Conservation (phyloP, 2,888 invertebrate species). For the Thera obeliscata region DNA sequence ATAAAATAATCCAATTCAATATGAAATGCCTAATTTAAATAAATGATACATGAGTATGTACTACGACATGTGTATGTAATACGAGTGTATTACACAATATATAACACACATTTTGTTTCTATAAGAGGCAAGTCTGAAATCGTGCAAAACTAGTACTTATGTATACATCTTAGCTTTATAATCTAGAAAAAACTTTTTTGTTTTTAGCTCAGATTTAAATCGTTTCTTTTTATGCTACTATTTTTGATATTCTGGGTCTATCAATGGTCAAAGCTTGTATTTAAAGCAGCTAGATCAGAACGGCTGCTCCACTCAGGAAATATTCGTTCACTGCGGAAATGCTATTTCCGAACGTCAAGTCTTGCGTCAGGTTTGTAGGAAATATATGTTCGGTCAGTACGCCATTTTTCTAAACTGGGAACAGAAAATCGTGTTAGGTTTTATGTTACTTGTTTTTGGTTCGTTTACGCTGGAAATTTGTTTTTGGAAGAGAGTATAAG, state of each 20-base stretch:
- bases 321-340: neutral
- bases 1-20: too few relatives aligned
- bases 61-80: too few relatives aligned
- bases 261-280: neutral
- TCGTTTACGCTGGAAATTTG: neutral
- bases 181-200: too few relatives aligned
- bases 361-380: conserved; percentile 13
- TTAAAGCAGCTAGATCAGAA: neutral
- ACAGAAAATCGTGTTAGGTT: conserved; percentile 6
- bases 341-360: conserved; percentile 21
- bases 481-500: neutral
- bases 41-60: too few relatives aligned
- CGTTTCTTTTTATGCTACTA: too few relatives aligned
- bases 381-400: neutral
- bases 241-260: neutral
- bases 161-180: too few relatives aligned
- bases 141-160: too few relatives aligned
- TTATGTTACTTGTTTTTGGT: neutral
- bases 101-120: too few relatives aligned
- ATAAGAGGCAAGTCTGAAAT: too few relatives aligned
- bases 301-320: conserved; percentile 26
- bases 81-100: too few relatives aligned
- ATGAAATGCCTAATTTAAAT: too few relatives aligned
- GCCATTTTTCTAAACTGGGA: conserved; percentile 5
- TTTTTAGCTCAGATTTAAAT: too few relatives aligned